Percentiles rank a stretch among this genome's conserved stretches.
Conservation (phyloP, 2,888 invertebrate genomes). For the Arctia plantaginis region DNA sequence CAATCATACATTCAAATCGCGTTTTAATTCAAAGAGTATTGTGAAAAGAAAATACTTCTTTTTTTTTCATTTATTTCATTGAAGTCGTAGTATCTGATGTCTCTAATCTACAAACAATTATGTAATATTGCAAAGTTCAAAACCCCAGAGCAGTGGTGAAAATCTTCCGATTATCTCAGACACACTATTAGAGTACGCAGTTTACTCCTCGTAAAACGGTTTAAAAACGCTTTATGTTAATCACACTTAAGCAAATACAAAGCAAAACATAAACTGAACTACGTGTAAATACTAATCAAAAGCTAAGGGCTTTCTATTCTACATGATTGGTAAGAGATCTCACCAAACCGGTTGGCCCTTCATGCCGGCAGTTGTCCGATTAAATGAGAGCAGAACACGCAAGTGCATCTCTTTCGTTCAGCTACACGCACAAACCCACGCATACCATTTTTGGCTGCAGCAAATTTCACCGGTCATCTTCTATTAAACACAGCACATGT, state of each 20-base stretch:
- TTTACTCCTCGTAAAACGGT: conserved; percentile 7
- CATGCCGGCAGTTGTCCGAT: conserved; percentile 74
- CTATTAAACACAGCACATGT: conserved; percentile 76
- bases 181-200: conserved; percentile 27
- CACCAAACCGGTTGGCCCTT: conserved; percentile 86
- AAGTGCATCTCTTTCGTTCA: conserved; percentile 77
- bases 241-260: conserved; percentile 31
- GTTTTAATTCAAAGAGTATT: conserved; percentile 12
- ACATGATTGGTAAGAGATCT: conserved; percentile 72
- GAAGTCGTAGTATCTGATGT: conserved; percentile 22
- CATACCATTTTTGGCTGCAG: conserved; percentile 76
- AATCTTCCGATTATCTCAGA: conserved; percentile 26
- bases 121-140: conserved; percentile 40
- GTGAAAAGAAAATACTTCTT: conserved; percentile 17
- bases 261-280: conserved; percentile 43
- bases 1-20: conserved; percentile 29
- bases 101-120: conserved; percentile 30
- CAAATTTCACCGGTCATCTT: conserved; percentile 80
- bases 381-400: conserved; percentile 70
- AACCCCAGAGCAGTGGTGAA: conserved; percentile 24
- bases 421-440: conserved; percentile 70
- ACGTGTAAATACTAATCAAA: conserved; percentile 43
- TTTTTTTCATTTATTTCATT: not conserved
- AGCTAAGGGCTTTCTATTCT: conserved; percentile 61
- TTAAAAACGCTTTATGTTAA: conserved; percentile 3